Evolutionary conservation across 2,113 vertebrate species (phyloP).

Genomic region (Anarrhichthys ocellatus): DNA sequence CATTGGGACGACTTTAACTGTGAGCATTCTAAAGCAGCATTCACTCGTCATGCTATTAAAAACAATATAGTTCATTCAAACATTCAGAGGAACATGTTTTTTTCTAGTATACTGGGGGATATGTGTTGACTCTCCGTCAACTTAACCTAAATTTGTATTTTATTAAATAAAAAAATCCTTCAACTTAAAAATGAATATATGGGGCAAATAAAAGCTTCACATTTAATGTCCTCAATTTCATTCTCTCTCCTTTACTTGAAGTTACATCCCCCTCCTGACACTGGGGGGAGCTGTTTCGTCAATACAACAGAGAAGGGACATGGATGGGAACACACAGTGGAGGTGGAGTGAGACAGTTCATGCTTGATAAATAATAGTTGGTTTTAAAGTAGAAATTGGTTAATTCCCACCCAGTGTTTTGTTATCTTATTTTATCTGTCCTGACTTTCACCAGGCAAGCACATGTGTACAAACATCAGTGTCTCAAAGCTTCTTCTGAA

Average conservation of each 20-base stretch:
- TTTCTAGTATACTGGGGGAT: constrained; percentile 4
- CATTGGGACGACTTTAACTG: neutral
- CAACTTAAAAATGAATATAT: constrained; percentile 31
- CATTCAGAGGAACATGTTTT: neutral
- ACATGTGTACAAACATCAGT: neutral
- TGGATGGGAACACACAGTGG: neutral
- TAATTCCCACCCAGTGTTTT: neutral
- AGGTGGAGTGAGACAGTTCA: constrained; percentile 23
- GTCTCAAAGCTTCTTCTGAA: neutral
- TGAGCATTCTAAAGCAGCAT: constrained; percentile 28
- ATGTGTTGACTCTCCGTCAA: constrained; percentile 31
- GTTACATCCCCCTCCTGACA: constrained; percentile 55
- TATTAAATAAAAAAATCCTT: constrained; percentile 30
- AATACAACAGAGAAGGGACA: constrained; percentile 31
- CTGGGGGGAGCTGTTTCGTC: constrained; percentile 79
- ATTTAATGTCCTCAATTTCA: constrained; percentile 14
- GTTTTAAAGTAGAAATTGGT: constrained; percentile 9
- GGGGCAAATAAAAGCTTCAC: constrained; percentile 27
- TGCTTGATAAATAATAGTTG: constrained; percentile 4
- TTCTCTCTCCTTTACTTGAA: constrained; percentile 1
- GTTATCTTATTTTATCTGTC: neutral
- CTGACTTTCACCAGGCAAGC: constrained; percentile 2
- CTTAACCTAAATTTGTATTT: constrained; percentile 40
- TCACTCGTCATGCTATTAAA: neutral
- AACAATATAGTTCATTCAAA: constrained; percentile 29